Base-by-base conservation (phyloP, 2,888 invertebrate species). In the Meganola albula region DNA sequence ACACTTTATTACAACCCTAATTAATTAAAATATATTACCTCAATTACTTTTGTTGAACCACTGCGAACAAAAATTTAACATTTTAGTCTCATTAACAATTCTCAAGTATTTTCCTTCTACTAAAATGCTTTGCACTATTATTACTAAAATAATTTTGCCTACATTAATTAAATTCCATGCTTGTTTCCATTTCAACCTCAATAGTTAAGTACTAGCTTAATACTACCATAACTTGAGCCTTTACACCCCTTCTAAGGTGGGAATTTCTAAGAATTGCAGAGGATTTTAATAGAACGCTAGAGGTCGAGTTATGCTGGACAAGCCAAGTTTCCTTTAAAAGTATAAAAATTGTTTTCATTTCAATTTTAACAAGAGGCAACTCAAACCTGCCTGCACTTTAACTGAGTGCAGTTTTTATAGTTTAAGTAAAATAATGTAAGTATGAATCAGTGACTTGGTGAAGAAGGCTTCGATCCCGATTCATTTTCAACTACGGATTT, bases 121-220 rank as follows among this genome's bases (percentile, higher is more conserved):
- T 53, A 36, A 42, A 59, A 66, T 56, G 58, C 52, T 58, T 44
- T 37, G 34, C 31, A 47, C 48, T 51, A 53, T 66, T 58, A 64
- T 58, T 48, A 48, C 41, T 53, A 47, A 60, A 67, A 69, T 64
- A 69, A 73, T 66, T 61, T 63, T 60, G 51, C 52, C 55, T 53
- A 63, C 67, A 72, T 66, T 74, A 74, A 74, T 75, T 74, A 75
- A 73, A 74, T 74, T 67, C 68, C 52, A 24, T 57, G 54, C 51
- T 57, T 58, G 59, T 67, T 59, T 60, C 61, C 42, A 43, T 13
- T 34, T 32, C 48, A 48, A 58, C 56, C 58, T 52, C 53, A 52
- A 48, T 52, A n/a, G n/a, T n/a, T n/a, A n/a, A 50, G 41, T 39
- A 53, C 34, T 26, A 34, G 32, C 31, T 40, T 40, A 47, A 44